Percentiles rank a stretch among this genome's conserved stretches.
Conservation (phyloP, 1,140 invertebrate species). For the Cotesia chilonis region DNA sequence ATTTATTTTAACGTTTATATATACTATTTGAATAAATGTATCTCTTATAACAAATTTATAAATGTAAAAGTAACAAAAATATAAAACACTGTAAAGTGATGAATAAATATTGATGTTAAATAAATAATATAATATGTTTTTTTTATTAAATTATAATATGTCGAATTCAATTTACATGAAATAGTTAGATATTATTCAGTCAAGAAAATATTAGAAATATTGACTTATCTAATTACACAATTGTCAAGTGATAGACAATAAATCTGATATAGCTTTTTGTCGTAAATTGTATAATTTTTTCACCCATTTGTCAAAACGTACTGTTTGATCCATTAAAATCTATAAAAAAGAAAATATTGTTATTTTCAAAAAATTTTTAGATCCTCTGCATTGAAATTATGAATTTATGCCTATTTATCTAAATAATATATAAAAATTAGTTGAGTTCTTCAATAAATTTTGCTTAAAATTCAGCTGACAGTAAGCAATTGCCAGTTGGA, state of each 20-base stretch:
- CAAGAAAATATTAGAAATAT: background rate
- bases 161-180: too few relatives aligned
- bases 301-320: constrained; percentile 64
- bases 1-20: constrained; percentile 11
- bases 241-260: constrained; percentile 44
- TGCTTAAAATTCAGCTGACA: too few relatives aligned
- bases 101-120: constrained; percentile 40
- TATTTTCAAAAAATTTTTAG: background rate
- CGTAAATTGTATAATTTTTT: constrained; percentile 63
- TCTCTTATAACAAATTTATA: constrained; percentile 35
- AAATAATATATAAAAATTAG: too few relatives aligned
- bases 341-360: constrained; percentile 43
- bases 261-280: constrained; percentile 60
- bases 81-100: constrained; percentile 44
- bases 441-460: too few relatives aligned
- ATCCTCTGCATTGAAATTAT: too few relatives aligned
- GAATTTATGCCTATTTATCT: too few relatives aligned
- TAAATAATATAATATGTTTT: constrained; percentile 6
- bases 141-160: constrained; percentile 3
- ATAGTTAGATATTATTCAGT: constrained; percentile 1
- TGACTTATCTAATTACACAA: constrained; percentile 21
- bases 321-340: constrained; percentile 61
- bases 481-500: too few relatives aligned
- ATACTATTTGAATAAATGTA: constrained; percentile 17
- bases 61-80: constrained; percentile 24